Conservation (phyloP, 1,140 invertebrate species). For the Drosophila murphyi region DNA sequence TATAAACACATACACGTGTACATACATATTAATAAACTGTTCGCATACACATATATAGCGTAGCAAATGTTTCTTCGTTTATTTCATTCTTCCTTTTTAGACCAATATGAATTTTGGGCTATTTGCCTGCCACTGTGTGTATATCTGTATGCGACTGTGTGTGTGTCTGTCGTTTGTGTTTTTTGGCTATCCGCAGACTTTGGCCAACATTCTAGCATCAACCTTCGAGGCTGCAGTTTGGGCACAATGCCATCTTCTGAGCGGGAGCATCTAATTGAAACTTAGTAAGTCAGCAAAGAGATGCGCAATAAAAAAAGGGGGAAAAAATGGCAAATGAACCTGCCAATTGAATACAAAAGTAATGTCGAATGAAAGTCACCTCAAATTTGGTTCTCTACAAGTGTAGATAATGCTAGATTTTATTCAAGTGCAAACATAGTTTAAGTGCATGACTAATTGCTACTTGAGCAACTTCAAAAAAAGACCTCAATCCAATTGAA, state of each 20-base stretch:
- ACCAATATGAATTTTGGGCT: slow-evolving; percentile 68
- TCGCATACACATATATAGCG: slow-evolving; percentile 1
- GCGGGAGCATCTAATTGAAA: slow-evolving; percentile 59
- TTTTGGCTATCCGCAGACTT: slow-evolving; percentile 42
- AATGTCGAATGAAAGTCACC: slow-evolving; percentile 33
- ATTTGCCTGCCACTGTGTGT: slow-evolving; percentile 28
- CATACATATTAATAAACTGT: background rate
- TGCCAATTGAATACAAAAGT: slow-evolving; percentile 12
- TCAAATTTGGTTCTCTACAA: background rate
- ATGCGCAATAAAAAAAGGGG: background rate
- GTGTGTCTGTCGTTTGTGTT: slow-evolving; percentile 32
- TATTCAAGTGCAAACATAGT: background rate
- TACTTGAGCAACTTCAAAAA: slow-evolving; percentile 47
- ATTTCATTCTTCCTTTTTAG: slow-evolving; percentile 38
- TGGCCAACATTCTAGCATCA: slow-evolving; percentile 51
- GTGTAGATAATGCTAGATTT: background rate
- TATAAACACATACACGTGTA: slow-evolving; percentile 33
- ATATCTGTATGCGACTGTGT: slow-evolving; percentile 14
- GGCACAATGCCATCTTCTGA: background rate
- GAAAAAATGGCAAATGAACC: slow-evolving; percentile 49
- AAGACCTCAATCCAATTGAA: background rate
- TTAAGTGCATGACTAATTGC: slow-evolving; percentile 55
- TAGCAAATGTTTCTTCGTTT: slow-evolving; percentile 51
- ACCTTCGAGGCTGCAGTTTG: slow-evolving; percentile 34
- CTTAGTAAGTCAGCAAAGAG: slow-evolving; percentile 26